Conservation (phyloP, 2,888 invertebrate genomes). For the Ochropacha duplaris region DNA sequence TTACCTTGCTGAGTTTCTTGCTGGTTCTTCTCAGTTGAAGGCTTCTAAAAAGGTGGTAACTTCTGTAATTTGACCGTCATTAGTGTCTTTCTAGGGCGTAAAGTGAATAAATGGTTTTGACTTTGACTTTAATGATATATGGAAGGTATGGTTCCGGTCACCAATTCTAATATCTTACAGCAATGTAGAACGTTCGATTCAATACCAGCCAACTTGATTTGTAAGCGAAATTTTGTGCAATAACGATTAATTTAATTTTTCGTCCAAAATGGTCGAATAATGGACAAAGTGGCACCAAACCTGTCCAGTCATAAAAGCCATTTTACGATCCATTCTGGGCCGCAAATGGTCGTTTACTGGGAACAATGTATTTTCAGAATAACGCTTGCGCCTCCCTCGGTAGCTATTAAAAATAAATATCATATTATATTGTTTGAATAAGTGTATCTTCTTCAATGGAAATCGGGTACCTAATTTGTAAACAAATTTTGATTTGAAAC, state of each 20-base stretch:
- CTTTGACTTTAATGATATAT: no score
- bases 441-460: neutral
- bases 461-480: neutral
- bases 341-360: slow-evolving; percentile 63
- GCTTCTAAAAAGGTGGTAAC: no score
- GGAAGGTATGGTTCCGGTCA: neutral
- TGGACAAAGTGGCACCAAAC: slow-evolving; percentile 54
- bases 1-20: no score
- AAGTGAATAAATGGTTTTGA: no score
- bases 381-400: slow-evolving; percentile 31
- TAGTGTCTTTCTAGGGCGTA: no score
- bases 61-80: no score
- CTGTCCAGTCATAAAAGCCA: slow-evolving; percentile 70
- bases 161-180: neutral
- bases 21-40: no score
- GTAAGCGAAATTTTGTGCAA: slow-evolving; percentile 14
- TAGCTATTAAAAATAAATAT: slow-evolving; percentile 49
- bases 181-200: neutral
- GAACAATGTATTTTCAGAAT: slow-evolving; percentile 58
- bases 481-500: neutral
- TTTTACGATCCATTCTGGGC: slow-evolving; percentile 68
- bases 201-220: slow-evolving; percentile 11
- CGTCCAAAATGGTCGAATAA: slow-evolving; percentile 56
- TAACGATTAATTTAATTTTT: slow-evolving; percentile 65
- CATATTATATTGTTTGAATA: slow-evolving; percentile 23